Conservation (phyloP, 2,888 invertebrate genomes). For the Platycheirus rosarum region DNA sequence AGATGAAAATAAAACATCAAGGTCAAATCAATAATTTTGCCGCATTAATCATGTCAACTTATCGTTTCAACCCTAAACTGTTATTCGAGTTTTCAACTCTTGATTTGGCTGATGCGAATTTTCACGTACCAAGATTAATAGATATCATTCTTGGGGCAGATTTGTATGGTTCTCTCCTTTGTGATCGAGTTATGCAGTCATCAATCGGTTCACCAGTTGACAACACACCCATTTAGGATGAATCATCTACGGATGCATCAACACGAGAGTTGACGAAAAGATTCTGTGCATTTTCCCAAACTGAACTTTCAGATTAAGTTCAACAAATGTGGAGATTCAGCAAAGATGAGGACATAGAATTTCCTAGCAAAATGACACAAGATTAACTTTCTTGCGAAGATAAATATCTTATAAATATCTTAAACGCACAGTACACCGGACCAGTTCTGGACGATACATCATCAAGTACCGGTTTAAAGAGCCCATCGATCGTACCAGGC, state of each 20-base stretch:
- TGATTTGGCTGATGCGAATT: constrained; percentile 33
- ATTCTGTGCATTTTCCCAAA: constrained; percentile 13
- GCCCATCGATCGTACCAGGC: constrained; percentile 19
- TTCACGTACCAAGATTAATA: constrained; percentile 39
- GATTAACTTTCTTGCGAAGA: constrained; percentile 51
- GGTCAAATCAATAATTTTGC: too few species aligned
- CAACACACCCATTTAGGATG: constrained; percentile 15
- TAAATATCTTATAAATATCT: too few species aligned
- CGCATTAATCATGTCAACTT: too few species aligned
- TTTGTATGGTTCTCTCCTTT: constrained; percentile 30
- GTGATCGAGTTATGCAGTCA: too few species aligned
- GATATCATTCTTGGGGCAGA: constrained; percentile 51
- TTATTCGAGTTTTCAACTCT: constrained; percentile 38
- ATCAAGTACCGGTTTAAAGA: too few species aligned
- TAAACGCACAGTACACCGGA: constrained; percentile 34
- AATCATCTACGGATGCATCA: constrained; percentile 18
- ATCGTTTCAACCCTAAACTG: too few species aligned
- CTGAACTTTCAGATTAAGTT: constrained; percentile 32
- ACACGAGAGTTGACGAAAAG: neutral
- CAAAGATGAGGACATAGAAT: constrained; percentile 22
- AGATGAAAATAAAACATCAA: too few species aligned
- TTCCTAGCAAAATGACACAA: constrained; percentile 19
- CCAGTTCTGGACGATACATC: too few species aligned
- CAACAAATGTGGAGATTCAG: too few species aligned
- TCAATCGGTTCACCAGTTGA: constrained; percentile 6